Conservation (phyloP, 2,888 invertebrate species). For the Papilio gigon region DNA sequence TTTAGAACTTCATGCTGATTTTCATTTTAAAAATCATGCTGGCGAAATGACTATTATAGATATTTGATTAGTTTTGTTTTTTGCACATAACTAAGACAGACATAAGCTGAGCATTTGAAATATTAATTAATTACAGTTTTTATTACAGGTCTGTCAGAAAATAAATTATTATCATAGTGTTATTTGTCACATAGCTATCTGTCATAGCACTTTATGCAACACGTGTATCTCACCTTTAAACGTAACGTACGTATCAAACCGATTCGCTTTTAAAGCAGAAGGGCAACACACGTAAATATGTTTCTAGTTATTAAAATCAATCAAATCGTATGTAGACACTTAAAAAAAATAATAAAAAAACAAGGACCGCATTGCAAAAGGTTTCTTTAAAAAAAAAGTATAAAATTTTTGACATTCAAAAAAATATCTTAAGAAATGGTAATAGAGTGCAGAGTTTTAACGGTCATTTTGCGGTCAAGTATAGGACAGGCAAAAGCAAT, state of each 20-base stretch:
- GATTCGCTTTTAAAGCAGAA: neutral
- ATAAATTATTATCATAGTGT: neutral
- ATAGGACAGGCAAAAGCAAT: neutral
- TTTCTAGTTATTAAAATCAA: neutral
- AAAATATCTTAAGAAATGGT: neutral
- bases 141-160: too few relatives aligned
- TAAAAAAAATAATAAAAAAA: neutral
- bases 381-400: neutral
- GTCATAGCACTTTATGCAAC: neutral
- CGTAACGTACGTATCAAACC: neutral
- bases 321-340: neutral
- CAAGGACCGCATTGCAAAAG: too few relatives aligned
- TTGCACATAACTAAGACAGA: too few relatives aligned
- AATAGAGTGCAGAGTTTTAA: neutral
- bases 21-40: too few relatives aligned
- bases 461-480: constrained; percentile 1
- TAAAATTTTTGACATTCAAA: constrained; percentile 17
- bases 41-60: too few relatives aligned
- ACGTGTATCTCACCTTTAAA: neutral
- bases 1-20: too few relatives aligned
- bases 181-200: neutral
- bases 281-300: neutral
- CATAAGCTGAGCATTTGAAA: too few relatives aligned
- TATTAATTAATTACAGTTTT: too few relatives aligned
- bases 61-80: too few relatives aligned